These are phyloP conservation scores for Hydrophis major DNA, from an alignment of 2,797 vertebrate genomes.

Conservation along the genomic window DNA sequence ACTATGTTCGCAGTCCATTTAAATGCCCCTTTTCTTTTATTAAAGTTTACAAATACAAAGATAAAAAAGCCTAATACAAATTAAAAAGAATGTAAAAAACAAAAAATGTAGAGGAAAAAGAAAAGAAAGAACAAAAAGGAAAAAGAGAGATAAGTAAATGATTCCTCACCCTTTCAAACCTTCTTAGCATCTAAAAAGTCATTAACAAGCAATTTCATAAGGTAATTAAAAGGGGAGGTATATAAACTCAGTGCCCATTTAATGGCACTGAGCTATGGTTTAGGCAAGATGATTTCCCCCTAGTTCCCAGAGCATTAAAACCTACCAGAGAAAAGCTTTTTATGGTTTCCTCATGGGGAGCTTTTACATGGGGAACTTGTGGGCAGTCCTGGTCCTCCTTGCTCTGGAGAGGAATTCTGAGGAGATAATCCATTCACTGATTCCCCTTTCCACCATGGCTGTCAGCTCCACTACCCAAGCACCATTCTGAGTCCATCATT, in stretches of 20 bases:
- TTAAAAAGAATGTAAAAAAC: background rate
- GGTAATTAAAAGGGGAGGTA: background rate
- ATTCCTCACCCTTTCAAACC: background rate
- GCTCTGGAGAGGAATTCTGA: background rate
- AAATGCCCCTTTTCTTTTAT: background rate
- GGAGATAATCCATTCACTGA: background rate
- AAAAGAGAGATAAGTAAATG: background rate
- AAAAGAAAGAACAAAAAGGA: no score
- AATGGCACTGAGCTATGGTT: background rate
- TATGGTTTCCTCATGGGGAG: background rate
- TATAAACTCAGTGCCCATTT: background rate
- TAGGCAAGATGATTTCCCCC: background rate
- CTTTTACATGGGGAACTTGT: background rate
- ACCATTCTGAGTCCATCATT: background rate
- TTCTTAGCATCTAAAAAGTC: background rate
- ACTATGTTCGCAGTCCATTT: background rate
- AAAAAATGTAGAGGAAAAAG: background rate
- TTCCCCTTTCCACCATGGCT: background rate
- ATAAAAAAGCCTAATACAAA: background rate
- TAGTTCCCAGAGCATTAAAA: background rate
- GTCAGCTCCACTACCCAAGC: background rate
- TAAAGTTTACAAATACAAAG: background rate
- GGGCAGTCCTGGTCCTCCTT: background rate
- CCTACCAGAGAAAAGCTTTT: background rate
- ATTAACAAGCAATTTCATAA: background rate